Base-by-base conservation (phyloP, 2,797 vertebrate genomes). In the Streptopelia turtur region DNA sequence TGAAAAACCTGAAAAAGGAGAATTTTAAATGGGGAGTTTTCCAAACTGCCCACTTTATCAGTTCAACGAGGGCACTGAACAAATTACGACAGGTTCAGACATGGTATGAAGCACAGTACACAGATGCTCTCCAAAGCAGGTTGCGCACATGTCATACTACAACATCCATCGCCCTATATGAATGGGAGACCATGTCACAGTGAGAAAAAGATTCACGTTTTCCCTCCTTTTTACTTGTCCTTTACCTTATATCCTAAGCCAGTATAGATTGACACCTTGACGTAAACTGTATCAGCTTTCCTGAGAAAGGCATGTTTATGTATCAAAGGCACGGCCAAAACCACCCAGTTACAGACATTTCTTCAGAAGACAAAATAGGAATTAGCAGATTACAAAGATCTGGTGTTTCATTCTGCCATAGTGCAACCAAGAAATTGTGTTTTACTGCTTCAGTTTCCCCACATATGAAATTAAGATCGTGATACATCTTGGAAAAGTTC, bases 61-160 rank as follows among this genome's bases (percentile, higher is more conserved):
- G 20, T 53, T 83, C 65, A 74, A 61, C 65, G 20, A 65, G 15
- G 10, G 2, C 22, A 39, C 28, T 37, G 61, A 66, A 66, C 1
- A 1, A 45, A 45, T 61, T 77, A 43, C 25, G 11, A 11, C 3
- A 31, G 25, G 41, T 43, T 35, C 31, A 89, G 56, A 4, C 9
- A 27, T 0, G 21, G 20, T 20, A 13, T 0, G 0, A 60, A 68
- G 14, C 0, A 1, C 4, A 3, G 18, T 18, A 18, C 4, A 8
- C 2, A 21, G 20, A 37, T 49, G 28, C 6, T 76, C 1, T 79
- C 50, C 55, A 69, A 72, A 85, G 33, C 27, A 77, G 11, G 4
- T 3, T 61, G 6, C 14, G 24, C 33, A 25, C 9, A 0, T 16
- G 3, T 16, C 27, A 82, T 52, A 16, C 21, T 28, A 33, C 16